phyloP scores from a whole-genome alignment of 2,113 vertebrate species.

The Gasterosteus aculeatus region DNA sequence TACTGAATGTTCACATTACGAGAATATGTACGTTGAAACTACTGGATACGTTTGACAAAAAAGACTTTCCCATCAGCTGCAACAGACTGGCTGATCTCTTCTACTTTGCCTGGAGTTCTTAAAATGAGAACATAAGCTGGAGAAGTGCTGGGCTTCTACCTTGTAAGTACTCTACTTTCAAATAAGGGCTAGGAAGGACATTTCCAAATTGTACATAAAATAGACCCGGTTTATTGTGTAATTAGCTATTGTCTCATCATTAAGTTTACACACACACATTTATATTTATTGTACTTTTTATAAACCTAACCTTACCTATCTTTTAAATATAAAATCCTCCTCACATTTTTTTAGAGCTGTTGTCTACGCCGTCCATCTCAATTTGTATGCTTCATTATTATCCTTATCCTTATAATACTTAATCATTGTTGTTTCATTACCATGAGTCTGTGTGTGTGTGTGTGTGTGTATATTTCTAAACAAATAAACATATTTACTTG shows the following conservation, averaged over 20 bases:
- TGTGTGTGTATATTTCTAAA: neutral
- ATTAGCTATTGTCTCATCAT: neutral
- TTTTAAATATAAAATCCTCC: too few species aligned
- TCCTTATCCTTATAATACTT: neutral
- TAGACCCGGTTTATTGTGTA: too few species aligned
- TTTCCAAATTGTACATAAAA: too few species aligned
- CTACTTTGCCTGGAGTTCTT: neutral
- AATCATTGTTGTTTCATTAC: too few species aligned
- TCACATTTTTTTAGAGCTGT: neutral
- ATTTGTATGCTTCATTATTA: too few species aligned
- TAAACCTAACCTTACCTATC: too few species aligned
- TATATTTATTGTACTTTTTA: too few species aligned
- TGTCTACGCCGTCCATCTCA: neutral
- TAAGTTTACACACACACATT: neutral
- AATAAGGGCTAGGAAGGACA: neutral
- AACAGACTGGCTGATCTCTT: neutral
- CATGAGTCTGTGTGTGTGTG: neutral
- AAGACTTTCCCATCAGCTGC: neutral
- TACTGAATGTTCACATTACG: neutral
- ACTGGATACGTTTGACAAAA: neutral
- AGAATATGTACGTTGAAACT: neutral
- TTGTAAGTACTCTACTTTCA: neutral
- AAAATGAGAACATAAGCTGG: neutral
- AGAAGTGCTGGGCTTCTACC: neutral
- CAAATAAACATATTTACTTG: slow-evolving; percentile 79